Base-by-base conservation (phyloP, 2,888 invertebrate genomes). In the Graphium colonna region DNA sequence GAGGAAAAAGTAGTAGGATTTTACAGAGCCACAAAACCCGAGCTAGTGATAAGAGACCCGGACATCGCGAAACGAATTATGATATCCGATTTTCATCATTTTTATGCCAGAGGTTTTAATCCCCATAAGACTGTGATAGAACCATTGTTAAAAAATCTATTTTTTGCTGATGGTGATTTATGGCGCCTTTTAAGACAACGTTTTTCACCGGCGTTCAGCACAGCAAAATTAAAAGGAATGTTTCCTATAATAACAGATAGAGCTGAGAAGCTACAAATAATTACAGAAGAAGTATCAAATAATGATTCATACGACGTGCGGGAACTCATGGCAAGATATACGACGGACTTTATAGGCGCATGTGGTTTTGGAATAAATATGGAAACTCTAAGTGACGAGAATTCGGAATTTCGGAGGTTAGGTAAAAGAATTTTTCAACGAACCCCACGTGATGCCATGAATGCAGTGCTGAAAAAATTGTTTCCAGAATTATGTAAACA, bases 281-380 rank as follows among this genome's bases (percentile, higher is more conserved):
- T 81, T 33, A 73, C 79, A 2, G 79, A 80, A 52, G 71, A 77
- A 9, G 68, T 82, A 0, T 60, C 69, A 4, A 56, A 72, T 4
- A 68, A 61, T 44, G 79, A 81, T 38, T 72, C 62, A 57, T 83
- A 79, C 45, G 85, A 86, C 55, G 74, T 77, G 1, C 72, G 81
- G 40, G 87, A 87, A 57, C 71, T 86, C 0, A 86, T 87, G 84
- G 86, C 85, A 1, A 73, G 87, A 42, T 88, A 83, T 38, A 86
- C 86, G 1, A 36, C 36, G 12, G 36, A 36, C n/a, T 36, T 36
- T 33, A 33, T 33, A 10, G 33, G 33, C 10, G 33, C 33, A 10
- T 33, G 33, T 33, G 33, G 33, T 33, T 36, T 36, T 36, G 36
- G 36, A 4, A 36, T 0, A 86, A 71, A 85, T 49, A 82, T 79